Base-by-base conservation (phyloP, 1,140 invertebrate species). In the Sipha flava region DNA sequence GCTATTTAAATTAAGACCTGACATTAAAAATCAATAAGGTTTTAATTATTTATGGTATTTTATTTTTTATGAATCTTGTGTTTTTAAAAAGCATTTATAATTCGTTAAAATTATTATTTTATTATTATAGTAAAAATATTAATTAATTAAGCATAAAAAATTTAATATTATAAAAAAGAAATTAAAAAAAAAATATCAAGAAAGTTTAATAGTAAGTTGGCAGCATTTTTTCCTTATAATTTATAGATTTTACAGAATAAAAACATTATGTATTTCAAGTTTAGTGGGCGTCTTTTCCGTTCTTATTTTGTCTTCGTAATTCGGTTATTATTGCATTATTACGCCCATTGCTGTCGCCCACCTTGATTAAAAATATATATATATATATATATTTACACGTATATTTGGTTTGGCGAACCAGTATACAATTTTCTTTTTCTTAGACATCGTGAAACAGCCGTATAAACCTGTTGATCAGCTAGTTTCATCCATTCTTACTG, bases 221-320 rank as follows among this genome's bases (percentile, higher is more conserved):
- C 73, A 59, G n/a, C 34, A 26, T 52, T 57, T 77, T 59, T 77
- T 54, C 10, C 3, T 59, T 77, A 59, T 59, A 77, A 77, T 77
- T 77, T 77, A 77, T 59, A 59, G 73, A 77, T 77, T 57, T 23
- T 40, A 40, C 73, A 40, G 37, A 77, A 43, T 77, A 57, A 77
- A 77, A 77, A 75, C 34, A 59, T 2, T 23, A 34, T 54, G 45
- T 40, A 77, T 40, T 57, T 59, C 23, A 70, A 47, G 23, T 45
- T 7, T 29, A 70, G 73, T 77, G 73, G 73, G 73, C 73, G 73
- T 77, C 21, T 59, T 57, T 70, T 57, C 73, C 31, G 49, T 77
- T 77, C 52, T 77, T 77, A 77, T 77, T 77, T 77, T 57, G 49
- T 77, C 73, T 77, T 59, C 73, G 52, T 77, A 77, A 77, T 77